phyloP scores from a whole-genome alignment of 2,113 vertebrate species.

The Hystrix cristata region DNA sequence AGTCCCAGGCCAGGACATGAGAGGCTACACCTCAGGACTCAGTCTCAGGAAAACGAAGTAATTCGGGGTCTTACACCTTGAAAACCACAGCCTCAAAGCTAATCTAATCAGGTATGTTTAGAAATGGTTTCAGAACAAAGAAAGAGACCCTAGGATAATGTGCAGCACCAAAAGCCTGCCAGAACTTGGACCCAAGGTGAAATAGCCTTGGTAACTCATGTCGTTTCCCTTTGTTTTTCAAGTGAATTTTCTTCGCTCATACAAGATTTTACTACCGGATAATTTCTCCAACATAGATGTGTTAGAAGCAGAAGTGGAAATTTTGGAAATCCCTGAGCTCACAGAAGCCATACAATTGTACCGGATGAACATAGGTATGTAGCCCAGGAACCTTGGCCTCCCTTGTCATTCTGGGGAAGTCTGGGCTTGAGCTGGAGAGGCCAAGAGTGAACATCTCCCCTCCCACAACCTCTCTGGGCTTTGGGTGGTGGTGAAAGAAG shows the following conservation, averaged over 20 bases:
- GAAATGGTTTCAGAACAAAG: constrained; percentile 63
- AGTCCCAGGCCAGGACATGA: not conserved
- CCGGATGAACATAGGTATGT: constrained; percentile 82
- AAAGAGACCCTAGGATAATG: constrained; percentile 24
- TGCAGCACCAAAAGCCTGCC: constrained; percentile 20
- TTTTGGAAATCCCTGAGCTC: constrained; percentile 86
- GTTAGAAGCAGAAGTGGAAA: constrained; percentile 85
- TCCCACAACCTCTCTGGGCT: constrained; percentile 11
- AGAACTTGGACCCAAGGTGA: not conserved
- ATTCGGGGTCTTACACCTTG: constrained; percentile 40
- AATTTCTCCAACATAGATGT: constrained; percentile 86
- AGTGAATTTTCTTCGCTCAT: constrained; percentile 89
- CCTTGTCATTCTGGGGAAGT: not conserved
- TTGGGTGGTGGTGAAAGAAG: constrained; percentile 35
- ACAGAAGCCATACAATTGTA: constrained; percentile 80
- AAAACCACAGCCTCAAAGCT: constrained; percentile 54
- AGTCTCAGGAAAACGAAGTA: constrained; percentile 61
- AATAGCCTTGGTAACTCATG: constrained; percentile 32
- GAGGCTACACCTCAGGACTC: not conserved
- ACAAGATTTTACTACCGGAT: constrained; percentile 87
- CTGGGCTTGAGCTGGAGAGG: not conserved
- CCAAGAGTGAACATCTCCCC: constrained; percentile 30
- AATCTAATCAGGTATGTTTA: constrained; percentile 62
- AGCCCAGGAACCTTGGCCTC: not conserved
- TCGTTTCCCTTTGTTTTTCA: constrained; percentile 78